Evolutionary conservation across 2,888 invertebrate species (phyloP).

Genomic region (Tenthredo mesomela): DNA sequence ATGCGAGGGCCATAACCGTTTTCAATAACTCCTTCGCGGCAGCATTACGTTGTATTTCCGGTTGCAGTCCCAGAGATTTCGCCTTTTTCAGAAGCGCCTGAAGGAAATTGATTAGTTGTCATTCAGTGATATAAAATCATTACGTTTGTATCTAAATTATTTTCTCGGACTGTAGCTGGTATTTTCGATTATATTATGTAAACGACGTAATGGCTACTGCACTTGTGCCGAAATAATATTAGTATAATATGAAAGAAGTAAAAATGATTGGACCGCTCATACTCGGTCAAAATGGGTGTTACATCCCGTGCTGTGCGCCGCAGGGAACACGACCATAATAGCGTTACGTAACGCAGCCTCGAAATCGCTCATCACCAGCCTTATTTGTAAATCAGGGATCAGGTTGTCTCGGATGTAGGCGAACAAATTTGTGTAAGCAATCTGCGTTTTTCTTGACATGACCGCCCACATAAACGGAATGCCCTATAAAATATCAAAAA

Average conservation of each 20-base stretch:
- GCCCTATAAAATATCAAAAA: neutral
- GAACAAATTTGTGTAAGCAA: neutral
- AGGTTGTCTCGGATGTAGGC: neutral
- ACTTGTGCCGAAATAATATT: too few species aligned
- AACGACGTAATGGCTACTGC: too few species aligned
- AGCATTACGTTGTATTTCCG: too few species aligned
- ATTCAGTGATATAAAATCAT: too few species aligned
- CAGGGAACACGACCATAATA: neutral
- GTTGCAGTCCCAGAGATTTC: too few species aligned
- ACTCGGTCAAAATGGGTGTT: neutral
- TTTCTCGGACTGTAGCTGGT: too few species aligned
- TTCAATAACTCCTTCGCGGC: neutral
- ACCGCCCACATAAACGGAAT: neutral
- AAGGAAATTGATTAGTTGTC: too few species aligned
- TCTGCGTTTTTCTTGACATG: neutral
- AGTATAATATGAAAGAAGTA: too few species aligned
- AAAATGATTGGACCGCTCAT: neutral
- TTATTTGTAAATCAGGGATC: neutral
- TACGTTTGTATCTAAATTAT: too few species aligned
- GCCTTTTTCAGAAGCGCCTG: too few species aligned
- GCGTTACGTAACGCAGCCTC: slow-evolving; percentile 4
- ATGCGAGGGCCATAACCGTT: neutral
- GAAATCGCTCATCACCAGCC: neutral
- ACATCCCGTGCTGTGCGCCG: neutral
- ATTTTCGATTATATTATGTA: too few species aligned